Evolutionary conservation across 1,140 invertebrate genomes (phyloP), one percentile per base, ranked within the genome.

Genomic region (Neuroterus valhalla): DNA sequence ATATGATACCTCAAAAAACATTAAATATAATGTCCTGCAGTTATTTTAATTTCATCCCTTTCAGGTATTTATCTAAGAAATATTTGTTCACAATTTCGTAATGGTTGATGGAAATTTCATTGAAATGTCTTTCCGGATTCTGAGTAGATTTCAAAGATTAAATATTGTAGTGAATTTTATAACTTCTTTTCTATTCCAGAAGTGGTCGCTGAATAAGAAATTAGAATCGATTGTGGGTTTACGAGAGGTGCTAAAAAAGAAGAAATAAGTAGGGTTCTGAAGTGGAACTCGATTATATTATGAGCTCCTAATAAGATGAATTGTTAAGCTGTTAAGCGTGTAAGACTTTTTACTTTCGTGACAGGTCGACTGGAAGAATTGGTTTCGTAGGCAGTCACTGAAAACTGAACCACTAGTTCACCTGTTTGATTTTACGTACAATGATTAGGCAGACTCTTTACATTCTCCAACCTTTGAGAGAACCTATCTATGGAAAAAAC

Each of bases 321-420:
- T 26, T 62, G 52, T 23, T 8, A 21, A 48, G 31, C 26, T 19
- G 68, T 73, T 52, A 68, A 68, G 50, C 38, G 66, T 52, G 12
- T 67, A 38, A 23, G 52, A 50, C 38, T 15, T 19, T 50, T 75
- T 71, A 46, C 43, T 78, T 62, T 62, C 66, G 75, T 44, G 71
- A 43, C 55, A 73, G 67, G 70, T 72, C 71, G 44, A 66, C 44
- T 71, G 71, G 75, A 77, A 77, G 76, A 74, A 55, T 72, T 42
- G 26, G 67, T 70, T 72, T 52, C 50, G 46, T 70, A 52, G 38
- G 3, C n/a, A 70, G 19, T 55, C 50, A 48, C 44, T 66, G 68
- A 44, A 68, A 78, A 78, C 73, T 74, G 73, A 79, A 62, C 74
- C 76, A 79, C 71, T 79, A 43, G 76, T 77, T 74, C 74, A 67